Evolutionary conservation across 2,113 vertebrate species (phyloP).

Genomic region (Crotalus horridus): DNA sequence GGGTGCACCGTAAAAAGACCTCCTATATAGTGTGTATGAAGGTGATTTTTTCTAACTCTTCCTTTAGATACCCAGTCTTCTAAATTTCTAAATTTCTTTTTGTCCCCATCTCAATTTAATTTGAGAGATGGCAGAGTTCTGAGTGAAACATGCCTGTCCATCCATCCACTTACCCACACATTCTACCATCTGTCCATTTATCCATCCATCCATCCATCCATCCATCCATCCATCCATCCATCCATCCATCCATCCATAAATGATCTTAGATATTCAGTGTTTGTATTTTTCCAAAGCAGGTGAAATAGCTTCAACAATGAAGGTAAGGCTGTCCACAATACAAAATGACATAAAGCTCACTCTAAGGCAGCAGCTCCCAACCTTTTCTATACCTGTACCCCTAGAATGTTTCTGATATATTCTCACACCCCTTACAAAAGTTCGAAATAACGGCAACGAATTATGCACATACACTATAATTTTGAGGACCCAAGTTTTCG

Average conservation of each 20-base stretch:
- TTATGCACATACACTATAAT: no score
- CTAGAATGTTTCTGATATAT: no score
- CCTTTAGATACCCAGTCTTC: neutral
- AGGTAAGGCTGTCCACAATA: neutral
- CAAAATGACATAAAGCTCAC: neutral
- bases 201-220: neutral
- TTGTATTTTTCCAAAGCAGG: neutral
- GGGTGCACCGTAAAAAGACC: neutral
- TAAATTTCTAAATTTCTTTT: neutral
- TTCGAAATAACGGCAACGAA: no score
- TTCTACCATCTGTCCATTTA: neutral
- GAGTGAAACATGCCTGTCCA: neutral
- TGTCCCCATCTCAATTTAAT: neutral
- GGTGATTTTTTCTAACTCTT: neutral
- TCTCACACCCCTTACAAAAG: no score
- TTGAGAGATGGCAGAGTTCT: neutral
- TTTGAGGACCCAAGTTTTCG: no score
- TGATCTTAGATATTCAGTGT: neutral
- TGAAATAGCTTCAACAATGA: neutral
- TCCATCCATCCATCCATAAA: neutral
- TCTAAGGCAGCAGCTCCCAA: neutral
- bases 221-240: no score
- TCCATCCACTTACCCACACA: neutral
- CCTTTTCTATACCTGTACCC: no score
- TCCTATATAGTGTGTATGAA: neutral